phyloP scores from a whole-genome alignment of 2,113 vertebrate genomes.

The Spea bombifrons region DNA sequence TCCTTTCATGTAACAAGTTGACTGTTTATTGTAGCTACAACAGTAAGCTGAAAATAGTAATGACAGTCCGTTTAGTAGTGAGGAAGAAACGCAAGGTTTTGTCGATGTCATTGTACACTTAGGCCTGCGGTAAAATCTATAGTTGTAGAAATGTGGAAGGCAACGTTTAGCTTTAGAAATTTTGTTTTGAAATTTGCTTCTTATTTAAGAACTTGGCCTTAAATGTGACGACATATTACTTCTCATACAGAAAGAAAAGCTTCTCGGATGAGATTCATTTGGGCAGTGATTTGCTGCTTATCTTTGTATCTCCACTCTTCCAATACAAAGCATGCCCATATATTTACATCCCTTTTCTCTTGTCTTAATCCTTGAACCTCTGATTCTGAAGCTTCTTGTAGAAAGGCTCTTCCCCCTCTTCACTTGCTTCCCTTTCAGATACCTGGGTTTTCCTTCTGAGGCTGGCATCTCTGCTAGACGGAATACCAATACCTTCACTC shows the following conservation, averaged over 20 bases:
- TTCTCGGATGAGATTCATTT: constrained; percentile 3
- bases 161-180: too few species aligned
- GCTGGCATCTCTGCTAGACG: constrained; percentile 71
- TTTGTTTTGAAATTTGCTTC: too few species aligned
- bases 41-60: too few species aligned
- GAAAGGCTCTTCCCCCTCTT: constrained; percentile 72
- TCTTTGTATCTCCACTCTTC: constrained; percentile 8
- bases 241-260: not conserved
- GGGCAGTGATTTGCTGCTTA: constrained; percentile 36
- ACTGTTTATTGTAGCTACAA: too few species aligned
- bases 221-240: too few species aligned
- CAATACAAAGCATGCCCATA: constrained; percentile 24
- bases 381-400: constrained; percentile 79
- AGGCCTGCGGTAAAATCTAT: not conserved
- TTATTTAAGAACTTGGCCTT: too few species aligned
- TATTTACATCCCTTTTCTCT: constrained; percentile 17
- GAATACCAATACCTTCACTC: constrained; percentile 55
- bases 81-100: not conserved
- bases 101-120: not conserved
- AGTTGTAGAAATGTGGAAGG: not conserved
- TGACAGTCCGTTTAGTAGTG: not conserved
- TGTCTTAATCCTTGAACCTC: constrained; percentile 74
- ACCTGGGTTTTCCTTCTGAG: constrained; percentile 71
- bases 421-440: constrained; percentile 58
- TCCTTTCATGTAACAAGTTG: not conserved